Conservation (phyloP, 1,140 invertebrate genomes). For the Vollenhovia emeryi region DNA sequence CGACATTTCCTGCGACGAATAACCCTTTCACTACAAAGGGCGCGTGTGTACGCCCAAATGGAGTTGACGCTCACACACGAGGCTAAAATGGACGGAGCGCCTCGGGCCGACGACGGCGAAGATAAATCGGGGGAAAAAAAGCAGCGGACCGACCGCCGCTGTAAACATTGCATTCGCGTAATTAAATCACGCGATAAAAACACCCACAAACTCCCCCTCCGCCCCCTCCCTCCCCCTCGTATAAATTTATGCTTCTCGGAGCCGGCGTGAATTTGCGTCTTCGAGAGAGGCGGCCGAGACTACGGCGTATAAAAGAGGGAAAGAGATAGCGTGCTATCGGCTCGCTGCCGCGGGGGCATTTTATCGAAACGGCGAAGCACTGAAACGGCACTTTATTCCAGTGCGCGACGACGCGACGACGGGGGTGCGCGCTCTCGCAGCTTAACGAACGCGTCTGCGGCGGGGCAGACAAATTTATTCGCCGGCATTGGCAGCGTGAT, state of each 20-base stretch:
- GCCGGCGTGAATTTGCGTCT: not conserved
- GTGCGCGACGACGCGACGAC: not conserved
- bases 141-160: not conserved
- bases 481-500: constrained; percentile 75
- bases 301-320: no score
- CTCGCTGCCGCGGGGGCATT: no score
- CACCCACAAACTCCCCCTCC: not conserved
- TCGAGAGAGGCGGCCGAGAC: no score
- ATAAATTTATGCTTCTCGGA: not conserved
- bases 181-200: constrained; percentile 14
- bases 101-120: not conserved
- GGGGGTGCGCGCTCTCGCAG: constrained; percentile 61
- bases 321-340: not conserved
- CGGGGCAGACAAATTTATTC: constrained; percentile 75
- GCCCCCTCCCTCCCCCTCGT: no score
- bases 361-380: constrained; percentile 52
- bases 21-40: constrained; percentile 46
- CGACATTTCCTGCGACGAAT: constrained; percentile 49
- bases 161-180: not conserved
- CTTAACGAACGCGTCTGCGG: constrained; percentile 67
- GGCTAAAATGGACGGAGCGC: constrained; percentile 29
- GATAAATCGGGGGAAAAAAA: constrained; percentile 13
- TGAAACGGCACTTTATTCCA: constrained; percentile 45
- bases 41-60: constrained; percentile 4
- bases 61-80: constrained; percentile 25